Percentiles rank a stretch among this genome's conserved stretches.
Conservation (phyloP, 2,888 invertebrate species). For the Dilophus febrilis region DNA sequence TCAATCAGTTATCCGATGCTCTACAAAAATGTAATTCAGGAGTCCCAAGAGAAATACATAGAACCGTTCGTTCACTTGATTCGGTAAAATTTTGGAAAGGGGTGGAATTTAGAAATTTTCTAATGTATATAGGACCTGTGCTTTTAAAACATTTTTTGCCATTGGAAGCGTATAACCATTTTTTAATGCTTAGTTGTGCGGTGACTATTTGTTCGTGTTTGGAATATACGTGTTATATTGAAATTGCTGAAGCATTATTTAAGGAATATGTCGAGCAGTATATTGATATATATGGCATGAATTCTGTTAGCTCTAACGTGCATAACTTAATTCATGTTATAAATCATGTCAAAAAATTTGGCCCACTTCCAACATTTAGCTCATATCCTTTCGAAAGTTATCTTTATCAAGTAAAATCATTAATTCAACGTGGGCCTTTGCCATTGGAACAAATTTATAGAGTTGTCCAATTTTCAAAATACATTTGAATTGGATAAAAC, state of each 20-base stretch:
- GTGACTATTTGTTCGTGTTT: neutral
- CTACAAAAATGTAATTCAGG: neutral
- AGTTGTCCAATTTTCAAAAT: too few species aligned
- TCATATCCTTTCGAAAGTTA: slow-evolving; percentile 8
- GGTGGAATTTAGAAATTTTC: slow-evolving; percentile 1
- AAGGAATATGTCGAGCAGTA: slow-evolving; percentile 8
- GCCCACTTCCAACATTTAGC: slow-evolving; percentile 5
- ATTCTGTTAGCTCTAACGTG: slow-evolving; percentile 9
- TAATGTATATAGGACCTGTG: slow-evolving; percentile 4
- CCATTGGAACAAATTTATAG: slow-evolving; percentile 9
- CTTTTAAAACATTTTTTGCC: neutral
- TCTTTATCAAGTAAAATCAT: slow-evolving; percentile 7
- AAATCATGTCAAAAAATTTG: slow-evolving; percentile 10
- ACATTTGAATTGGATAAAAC: too few species aligned
- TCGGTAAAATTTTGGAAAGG: slow-evolving; percentile 4
- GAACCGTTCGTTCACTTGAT: neutral
- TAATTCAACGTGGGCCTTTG: slow-evolving; percentile 6
- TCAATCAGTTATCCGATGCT: neutral
- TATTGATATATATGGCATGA: slow-evolving; percentile 8
- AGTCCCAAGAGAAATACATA: slow-evolving; percentile 4
- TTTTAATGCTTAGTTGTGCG: slow-evolving; percentile 1
- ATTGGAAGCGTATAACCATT: neutral
- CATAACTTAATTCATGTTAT: slow-evolving; percentile 10
- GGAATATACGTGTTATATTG: neutral
- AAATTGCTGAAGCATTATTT: slow-evolving; percentile 6